Evolutionary conservation across 2,888 invertebrate species (phyloP), one percentile per base, ranked within the genome.

Genomic region (Corbicula japonica): DNA sequence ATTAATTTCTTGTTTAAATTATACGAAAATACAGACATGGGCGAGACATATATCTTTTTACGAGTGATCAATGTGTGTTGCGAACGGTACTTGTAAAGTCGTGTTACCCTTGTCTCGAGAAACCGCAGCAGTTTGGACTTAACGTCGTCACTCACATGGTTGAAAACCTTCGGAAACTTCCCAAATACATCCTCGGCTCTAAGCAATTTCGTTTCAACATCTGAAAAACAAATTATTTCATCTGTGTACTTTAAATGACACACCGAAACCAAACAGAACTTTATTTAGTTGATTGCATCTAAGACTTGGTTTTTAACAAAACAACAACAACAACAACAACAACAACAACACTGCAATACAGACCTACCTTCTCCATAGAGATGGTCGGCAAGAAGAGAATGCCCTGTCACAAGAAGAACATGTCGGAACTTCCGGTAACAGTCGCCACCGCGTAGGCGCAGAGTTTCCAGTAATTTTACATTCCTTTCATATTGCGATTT

Each of bases 391-490:
- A 90, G 82, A 41, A 89, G 87, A 30, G 78, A 77, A 60, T 90
- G 89, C 12, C 89, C 90, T 6, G 87, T 87, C 46, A 88, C 76
- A 52, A 86, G 80, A 50, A 90, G 76, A 38, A 89, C 86, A 35
- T 88, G 87, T 62, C 89, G 86, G 71, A 90, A 89, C 68, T 86
- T 86, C 66, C 88, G 80, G 84, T 85, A 89, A 2, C 86, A 73
- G 30, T 86, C 86, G 41, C 85, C 87, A 18, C 88, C 87, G 18
- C 89, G 72, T 3, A 90, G 82, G 30, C 84, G 80, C 23, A 90
- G 71, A 1, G 84, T 83, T 21, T 89, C 85, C 46, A 90, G 41
- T 23, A 88, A 56, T 34, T 76, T 74, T 6, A 41, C 71, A 63
- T 84, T 85, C 34, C 73, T 78, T 38, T 82, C 80, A 61, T 84